These are phyloP conservation scores for Cryptocephalus moraei DNA, from an alignment of 2,888 invertebrate genomes.

Conservation along the genomic window DNA sequence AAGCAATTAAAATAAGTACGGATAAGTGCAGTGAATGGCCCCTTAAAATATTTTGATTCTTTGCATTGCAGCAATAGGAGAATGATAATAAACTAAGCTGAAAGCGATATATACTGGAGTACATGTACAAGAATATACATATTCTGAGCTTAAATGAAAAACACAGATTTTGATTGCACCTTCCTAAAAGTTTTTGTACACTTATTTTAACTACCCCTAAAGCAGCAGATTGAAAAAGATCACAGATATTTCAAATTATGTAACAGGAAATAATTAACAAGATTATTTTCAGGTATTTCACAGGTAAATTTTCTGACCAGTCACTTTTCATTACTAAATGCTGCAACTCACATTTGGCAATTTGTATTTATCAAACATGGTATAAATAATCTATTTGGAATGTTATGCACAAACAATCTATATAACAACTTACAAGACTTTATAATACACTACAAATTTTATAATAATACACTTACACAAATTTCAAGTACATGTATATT, in stretches of 20 bases:
- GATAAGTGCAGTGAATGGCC: conserved; percentile 19
- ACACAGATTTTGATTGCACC: conserved; percentile 27
- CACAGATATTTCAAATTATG: conserved; percentile 24
- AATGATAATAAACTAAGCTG: too few relatives aligned
- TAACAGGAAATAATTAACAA: conserved; percentile 1
- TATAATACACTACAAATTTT: too few relatives aligned
- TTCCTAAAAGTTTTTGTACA: conserved; percentile 22
- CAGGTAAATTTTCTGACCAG: background rate
- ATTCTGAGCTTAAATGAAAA: conserved; percentile 14
- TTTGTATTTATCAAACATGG: too few relatives aligned
- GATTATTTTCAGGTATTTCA: background rate
- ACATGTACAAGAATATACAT: background rate
- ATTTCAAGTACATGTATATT: too few relatives aligned
- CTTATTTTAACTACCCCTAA: conserved; percentile 23
- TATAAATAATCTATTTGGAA: too few relatives aligned
- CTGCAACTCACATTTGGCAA: too few relatives aligned
- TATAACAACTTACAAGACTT: too few relatives aligned
- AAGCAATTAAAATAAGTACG: conserved; percentile 10
- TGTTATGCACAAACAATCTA: too few relatives aligned
- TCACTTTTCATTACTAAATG: too few relatives aligned
- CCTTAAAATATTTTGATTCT: conserved; percentile 18
- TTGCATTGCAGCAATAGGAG: too few relatives aligned
- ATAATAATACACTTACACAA: too few relatives aligned
- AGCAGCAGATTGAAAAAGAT: conserved; percentile 32
- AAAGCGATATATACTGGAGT: background rate